Percentiles rank a stretch among this genome's conserved stretches.
phyloP scores from a whole-genome alignment of 2,888 invertebrate genomes.

The Catocala fraxini region DNA sequence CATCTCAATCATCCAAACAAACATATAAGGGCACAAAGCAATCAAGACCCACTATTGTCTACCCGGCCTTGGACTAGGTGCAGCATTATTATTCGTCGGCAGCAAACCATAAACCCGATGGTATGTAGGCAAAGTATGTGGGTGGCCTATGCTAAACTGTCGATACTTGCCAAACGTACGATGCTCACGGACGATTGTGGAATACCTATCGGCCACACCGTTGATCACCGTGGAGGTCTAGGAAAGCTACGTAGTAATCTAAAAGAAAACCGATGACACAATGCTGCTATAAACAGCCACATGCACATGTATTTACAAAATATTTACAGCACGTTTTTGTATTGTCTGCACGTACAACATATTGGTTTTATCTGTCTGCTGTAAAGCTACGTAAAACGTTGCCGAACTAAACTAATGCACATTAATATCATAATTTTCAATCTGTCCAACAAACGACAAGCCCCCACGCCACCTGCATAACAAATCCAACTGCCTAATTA shows the following conservation, averaged over 20 bases:
- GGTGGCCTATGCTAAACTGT: constrained; percentile 70
- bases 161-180: constrained; percentile 62
- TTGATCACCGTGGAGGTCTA: constrained; percentile 41
- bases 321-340: no score
- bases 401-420: not conserved
- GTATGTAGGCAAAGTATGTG: constrained; percentile 69
- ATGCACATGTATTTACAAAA: not conserved
- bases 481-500: constrained; percentile 60
- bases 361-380: no score
- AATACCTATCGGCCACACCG: constrained; percentile 64
- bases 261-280: constrained; percentile 10
- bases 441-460: constrained; percentile 40
- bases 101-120: constrained; percentile 59
- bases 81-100: constrained; percentile 74
- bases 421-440: constrained; percentile 35
- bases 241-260: constrained; percentile 36
- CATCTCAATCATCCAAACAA: constrained; percentile 28
- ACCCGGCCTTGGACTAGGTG: constrained; percentile 66
- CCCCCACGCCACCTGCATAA: constrained; percentile 56
- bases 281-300: not conserved
- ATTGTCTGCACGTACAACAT: no score
- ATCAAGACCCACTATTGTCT: constrained; percentile 73
- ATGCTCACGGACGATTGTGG: constrained; percentile 56
- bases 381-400: no score
- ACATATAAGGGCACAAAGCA: constrained; percentile 71